Percentiles rank a stretch among this genome's conserved stretches.
These are phyloP conservation scores for Andrena bicolor DNA, from an alignment of 2,888 invertebrate species.

Conservation along the genomic window DNA sequence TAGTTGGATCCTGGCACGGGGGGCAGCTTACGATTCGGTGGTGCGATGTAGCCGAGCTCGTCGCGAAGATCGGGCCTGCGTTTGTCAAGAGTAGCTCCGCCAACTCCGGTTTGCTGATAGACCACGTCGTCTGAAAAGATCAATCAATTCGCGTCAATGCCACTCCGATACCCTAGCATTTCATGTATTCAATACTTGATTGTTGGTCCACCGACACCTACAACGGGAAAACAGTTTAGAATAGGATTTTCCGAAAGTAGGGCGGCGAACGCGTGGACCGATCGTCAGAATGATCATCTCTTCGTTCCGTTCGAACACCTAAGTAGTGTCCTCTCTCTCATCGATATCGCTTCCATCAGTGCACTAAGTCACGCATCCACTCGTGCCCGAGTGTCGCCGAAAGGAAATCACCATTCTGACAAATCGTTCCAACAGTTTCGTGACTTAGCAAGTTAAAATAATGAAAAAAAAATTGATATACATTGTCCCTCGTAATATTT, in stretches of 20 bases:
- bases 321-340: background rate
- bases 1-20: conserved; percentile 97
- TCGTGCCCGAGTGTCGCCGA: background rate
- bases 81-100: conserved; percentile 92
- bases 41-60: conserved; percentile 96
- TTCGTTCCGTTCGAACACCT: background rate
- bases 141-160: background rate
- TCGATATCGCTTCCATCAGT: background rate
- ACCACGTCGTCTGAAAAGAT: conserved; percentile 92
- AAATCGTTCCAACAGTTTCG: conserved; percentile 35
- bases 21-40: conserved; percentile 96
- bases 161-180: background rate
- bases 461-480: conserved; percentile 79
- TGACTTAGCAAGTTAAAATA: conserved; percentile 68
- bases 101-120: conserved; percentile 93
- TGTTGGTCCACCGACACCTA: conserved; percentile 55
- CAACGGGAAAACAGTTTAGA: conserved; percentile 34
- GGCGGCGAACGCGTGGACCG: conserved; percentile 59
- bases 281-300: conserved; percentile 47
- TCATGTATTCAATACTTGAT: conserved; percentile 22
- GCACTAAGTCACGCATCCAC: too few species aligned
- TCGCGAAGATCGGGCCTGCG: conserved; percentile 93
- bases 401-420: conserved; percentile 35
- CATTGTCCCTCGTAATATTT: conserved; percentile 85
- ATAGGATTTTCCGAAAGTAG: conserved; percentile 41